Percentiles rank a stretch among this genome's conserved stretches.
Conservation (phyloP, 2,888 invertebrate species). For the Clepsis dumicolana region DNA sequence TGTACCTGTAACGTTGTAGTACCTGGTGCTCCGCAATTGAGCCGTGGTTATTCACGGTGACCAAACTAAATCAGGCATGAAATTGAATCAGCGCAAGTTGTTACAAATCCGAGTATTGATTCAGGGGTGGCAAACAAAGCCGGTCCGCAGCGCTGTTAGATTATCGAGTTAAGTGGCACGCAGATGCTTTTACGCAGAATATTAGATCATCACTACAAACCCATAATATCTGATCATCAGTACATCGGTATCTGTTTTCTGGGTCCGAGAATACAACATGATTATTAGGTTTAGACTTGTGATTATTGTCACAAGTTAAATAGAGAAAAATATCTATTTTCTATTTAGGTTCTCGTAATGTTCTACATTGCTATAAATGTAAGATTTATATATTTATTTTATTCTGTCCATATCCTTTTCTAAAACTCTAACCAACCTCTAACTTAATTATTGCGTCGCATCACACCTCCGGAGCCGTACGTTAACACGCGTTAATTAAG, state of each 20-base stretch:
- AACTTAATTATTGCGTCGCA: neutral
- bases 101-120: conserved; percentile 14
- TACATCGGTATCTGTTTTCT: too few species aligned
- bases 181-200: neutral
- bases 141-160: conserved; percentile 6
- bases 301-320: too few species aligned
- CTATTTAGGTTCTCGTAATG: too few species aligned
- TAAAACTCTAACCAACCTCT: neutral
- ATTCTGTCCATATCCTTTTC: neutral
- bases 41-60: conserved; percentile 9
- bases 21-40: neutral
- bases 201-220: neutral
- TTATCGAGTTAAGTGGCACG: conserved; percentile 2
- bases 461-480: neutral
- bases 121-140: conserved; percentile 16
- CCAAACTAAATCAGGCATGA: conserved; percentile 14
- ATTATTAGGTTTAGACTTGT: too few species aligned
- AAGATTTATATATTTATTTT: too few species aligned
- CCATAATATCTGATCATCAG: too few species aligned
- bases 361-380: too few species aligned
- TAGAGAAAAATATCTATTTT: too few species aligned
- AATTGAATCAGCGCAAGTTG: conserved; percentile 17
- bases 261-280: too few species aligned
- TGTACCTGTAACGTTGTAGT: neutral
- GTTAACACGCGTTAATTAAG: conserved; percentile 19